phyloP scores from a whole-genome alignment of 2,797 vertebrate species.

The Buceros bicornis region DNA sequence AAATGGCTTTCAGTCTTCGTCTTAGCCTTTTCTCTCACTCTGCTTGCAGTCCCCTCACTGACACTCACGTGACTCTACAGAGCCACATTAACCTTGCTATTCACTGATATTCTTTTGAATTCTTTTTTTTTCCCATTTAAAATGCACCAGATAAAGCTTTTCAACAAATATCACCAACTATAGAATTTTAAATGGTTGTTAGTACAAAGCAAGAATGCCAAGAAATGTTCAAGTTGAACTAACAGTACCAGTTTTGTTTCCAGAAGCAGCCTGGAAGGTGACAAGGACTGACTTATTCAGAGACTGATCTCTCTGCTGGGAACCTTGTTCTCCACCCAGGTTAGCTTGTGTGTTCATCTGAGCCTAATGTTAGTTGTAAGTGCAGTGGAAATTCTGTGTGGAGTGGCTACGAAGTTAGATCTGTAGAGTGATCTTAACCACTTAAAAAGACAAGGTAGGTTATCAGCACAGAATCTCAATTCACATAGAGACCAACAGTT shows the following conservation, averaged over 20 bases:
- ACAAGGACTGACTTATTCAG: constrained; percentile 26
- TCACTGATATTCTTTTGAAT: not conserved
- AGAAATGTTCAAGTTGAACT: not conserved
- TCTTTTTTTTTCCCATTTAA: not conserved
- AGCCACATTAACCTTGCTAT: not conserved
- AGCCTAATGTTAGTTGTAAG: not conserved
- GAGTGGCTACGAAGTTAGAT: not conserved
- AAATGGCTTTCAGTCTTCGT: not conserved
- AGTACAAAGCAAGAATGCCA: not conserved
- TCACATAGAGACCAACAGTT: not conserved
- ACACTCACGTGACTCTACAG: not conserved
- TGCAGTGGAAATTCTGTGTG: not conserved
- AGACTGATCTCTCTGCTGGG: constrained; percentile 3
- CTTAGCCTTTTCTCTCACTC: not conserved
- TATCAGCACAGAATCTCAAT: not conserved
- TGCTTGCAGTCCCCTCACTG: not conserved
- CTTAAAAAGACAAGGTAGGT: not conserved
- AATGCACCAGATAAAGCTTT: not conserved
- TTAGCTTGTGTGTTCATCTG: not conserved
- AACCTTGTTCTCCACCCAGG: constrained; percentile 5
- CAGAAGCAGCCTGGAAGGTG: constrained; percentile 50
- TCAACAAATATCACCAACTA: not conserved
- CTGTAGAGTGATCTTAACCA: not conserved
- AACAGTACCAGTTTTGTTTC: constrained; percentile 25
- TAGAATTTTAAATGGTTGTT: not conserved